Evolutionary conservation across 2,113 vertebrate genomes (phyloP), one percentile per base, ranked within the genome.

Genomic region (Misgurnus mizolepis): DNA sequence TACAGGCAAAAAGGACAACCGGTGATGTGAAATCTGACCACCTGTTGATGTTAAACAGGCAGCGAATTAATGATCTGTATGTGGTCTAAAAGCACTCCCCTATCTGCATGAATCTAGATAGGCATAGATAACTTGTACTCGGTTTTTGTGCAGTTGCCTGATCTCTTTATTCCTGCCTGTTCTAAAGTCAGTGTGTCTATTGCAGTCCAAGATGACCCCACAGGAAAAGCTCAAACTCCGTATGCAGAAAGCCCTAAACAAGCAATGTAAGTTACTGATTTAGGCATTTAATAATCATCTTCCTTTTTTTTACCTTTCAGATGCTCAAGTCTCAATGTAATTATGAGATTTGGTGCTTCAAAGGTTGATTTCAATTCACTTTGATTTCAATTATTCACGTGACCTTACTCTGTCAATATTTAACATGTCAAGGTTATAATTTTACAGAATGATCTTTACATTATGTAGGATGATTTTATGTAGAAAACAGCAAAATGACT

Each of bases 191-290:
- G 10, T 83, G 78, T 91, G 86, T 92, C 82, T 82, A 58, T 89
- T 92, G 27, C 93, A 98, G 96, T 90, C 94, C 87, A 98, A 97
- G 91, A 92, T 98, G 91, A 98, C 95, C 0, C 96, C 96, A 0
- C 96, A 97, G 89, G 96, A 98, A 85, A 94, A 94, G 78, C 91
- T 98, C 81, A 97, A 96, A 88, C 88, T 97, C 9, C 90, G 92
- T 39, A 98, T 98, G 96, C 96, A 97, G 89, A 97, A 95, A 88
- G 96, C 96, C 0, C 93, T 98, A 79, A 98, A 97, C 93, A 94
- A 93, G 86, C 96, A 97, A 83, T 97, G 96, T 97, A 87, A 87
- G 96, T 91, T 5, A 4, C 47, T 45, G 1, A 60, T 41, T 58
- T 9, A 4, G 53, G 1, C 53, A 41, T 58, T 53, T 4, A 14